phyloP scores from a whole-genome alignment of 2,797 vertebrate species.

The Tangara arthus region DNA sequence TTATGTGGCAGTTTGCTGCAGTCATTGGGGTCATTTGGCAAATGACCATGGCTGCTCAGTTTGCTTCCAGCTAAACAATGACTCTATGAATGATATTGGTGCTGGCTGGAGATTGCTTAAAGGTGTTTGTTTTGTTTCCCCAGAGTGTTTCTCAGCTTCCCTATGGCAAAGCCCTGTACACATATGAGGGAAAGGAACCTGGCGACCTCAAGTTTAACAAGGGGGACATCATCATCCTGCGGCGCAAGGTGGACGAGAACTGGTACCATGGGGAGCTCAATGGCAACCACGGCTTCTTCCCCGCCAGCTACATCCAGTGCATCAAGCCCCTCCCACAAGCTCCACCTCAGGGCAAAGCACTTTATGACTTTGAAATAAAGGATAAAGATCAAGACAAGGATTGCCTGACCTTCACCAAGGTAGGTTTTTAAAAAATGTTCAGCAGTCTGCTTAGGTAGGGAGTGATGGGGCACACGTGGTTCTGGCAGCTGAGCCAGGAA shows the following conservation, averaged over 20 bases:
- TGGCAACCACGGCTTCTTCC: constrained; percentile 92
- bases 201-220: constrained; percentile 96
- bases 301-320: constrained; percentile 93
- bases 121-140: constrained; percentile 4
- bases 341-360: constrained; percentile 93
- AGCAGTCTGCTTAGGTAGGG: background rate
- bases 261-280: constrained; percentile 97
- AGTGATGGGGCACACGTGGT: accelerated
- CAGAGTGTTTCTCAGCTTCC: constrained; percentile 91
- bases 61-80: background rate
- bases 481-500: background rate
- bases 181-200: constrained; percentile 94
- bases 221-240: constrained; percentile 94
- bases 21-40: background rate
- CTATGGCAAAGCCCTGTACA: constrained; percentile 93
- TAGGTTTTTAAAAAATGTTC: constrained; percentile 29
- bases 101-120: background rate
- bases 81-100: background rate
- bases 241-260: constrained; percentile 92
- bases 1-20: background rate
- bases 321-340: constrained; percentile 90
- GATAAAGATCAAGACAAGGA: constrained; percentile 98
- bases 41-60: background rate
- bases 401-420: constrained; percentile 97
- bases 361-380: constrained; percentile 98